Base-by-base conservation (phyloP, 2,888 invertebrate species). In the Papilio elwesi region DNA sequence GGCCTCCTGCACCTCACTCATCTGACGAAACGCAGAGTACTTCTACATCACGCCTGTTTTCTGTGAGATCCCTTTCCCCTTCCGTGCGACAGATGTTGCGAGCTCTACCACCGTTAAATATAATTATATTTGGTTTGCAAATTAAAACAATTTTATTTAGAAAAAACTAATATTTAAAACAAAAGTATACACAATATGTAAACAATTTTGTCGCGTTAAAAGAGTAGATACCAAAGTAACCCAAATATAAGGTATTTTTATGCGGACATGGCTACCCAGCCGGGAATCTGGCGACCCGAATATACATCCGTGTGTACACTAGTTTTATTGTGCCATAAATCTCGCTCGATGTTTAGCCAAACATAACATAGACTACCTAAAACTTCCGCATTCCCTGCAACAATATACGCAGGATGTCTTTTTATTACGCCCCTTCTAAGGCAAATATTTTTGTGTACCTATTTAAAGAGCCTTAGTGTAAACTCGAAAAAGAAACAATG, bases 281-380 rank as follows among this genome's bases (percentile, higher is more conserved):
- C 73, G 74, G 68, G 75, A 76, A 73, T 76, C 78, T 76, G 75
- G 76, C 77, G 79, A 76, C 82, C 82, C 78, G 77, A 79, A 82
- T 81, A 65, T 51, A 63, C 73, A 55, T 73, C 64, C 71, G 71
- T 78, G 78, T 79, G 81, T 82, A 80, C 68, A 68, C 55, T 82
- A 81, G 82, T 85, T 90, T 90, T 90, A 90, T 87, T 83, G 81
- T 84, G 85, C 82, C 83, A 84, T 90, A 89, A 91, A 90, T 83
- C 82, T 79, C 78, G 77, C 78, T 79, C 78, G 80, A 78, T 80
- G 76, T 76, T 79, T 78, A 77, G 78, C 79, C 84, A 85, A 86
- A 87, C 83, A 86, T 79, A 81, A 82, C 80, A 81, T 82, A 81
- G 78, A 62, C 59, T 55, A 47, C 11, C 63, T 49, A 70, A 62